Percentiles rank a stretch among this genome's conserved stretches.
phyloP scores from a whole-genome alignment of 1,140 invertebrate species.

The fruit fly (Drosophila melanogaster) region Release_6_plus_ISO1_MT NC_004354.4:19731501-19732000 shows the following conservation, averaged over 20 bases:
- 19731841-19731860: slow-evolving; percentile 99
- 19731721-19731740: slow-evolving; percentile 99
- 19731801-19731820: slow-evolving; percentile 99
- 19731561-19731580: slow-evolving; percentile 99
- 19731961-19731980: slow-evolving; percentile 98
- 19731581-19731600: slow-evolving; percentile 99
- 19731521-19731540: slow-evolving; percentile 99
- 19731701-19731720: slow-evolving; percentile 99
- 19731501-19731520: slow-evolving; percentile 99
- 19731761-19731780: slow-evolving; percentile 98
- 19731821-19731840: slow-evolving; percentile 99
- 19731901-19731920: slow-evolving; percentile 99
- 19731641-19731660: slow-evolving; percentile 99
- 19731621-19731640: slow-evolving; percentile 99
- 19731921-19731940: slow-evolving; percentile 99
- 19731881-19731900: slow-evolving; percentile 98
- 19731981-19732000: slow-evolving; percentile 97
- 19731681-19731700: slow-evolving; percentile 99
- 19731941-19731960: slow-evolving; percentile 99
- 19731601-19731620: slow-evolving; percentile 99
- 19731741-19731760: slow-evolving; percentile 99
- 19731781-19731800: slow-evolving; percentile 99
- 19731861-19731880: slow-evolving; percentile 94
- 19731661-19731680: slow-evolving; percentile 99
- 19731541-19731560: slow-evolving; percentile 99